Evolutionary conservation across 2,888 invertebrate genomes (phyloP).

Genomic region (Pyrgus malvae): DNA sequence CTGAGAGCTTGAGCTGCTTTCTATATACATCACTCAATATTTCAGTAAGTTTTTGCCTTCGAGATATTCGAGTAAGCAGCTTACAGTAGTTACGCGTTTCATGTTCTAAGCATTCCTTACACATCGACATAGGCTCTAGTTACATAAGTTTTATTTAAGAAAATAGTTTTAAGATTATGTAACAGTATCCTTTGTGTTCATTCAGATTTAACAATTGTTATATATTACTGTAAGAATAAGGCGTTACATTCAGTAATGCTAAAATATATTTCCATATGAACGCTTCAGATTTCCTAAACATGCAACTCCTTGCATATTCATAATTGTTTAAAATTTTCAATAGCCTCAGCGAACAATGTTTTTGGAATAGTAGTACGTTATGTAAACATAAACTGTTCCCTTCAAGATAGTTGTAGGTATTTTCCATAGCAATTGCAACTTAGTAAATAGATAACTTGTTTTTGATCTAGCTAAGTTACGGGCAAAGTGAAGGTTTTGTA

Average conservation of each 20-base stretch:
- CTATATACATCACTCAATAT: not conserved
- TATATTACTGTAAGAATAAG: too few species aligned
- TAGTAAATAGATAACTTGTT: too few species aligned
- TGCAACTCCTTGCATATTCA: slow-evolving; percentile 17
- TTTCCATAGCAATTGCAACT: too few species aligned
- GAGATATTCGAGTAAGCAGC: slow-evolving; percentile 4
- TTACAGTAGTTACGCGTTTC: slow-evolving; percentile 5
- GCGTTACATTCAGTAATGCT: too few species aligned
- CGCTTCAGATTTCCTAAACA: slow-evolving; percentile 16
- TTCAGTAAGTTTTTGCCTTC: not conserved
- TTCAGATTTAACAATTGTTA: not conserved
- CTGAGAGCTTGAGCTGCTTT: slow-evolving; percentile 25
- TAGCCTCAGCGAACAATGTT: slow-evolving; percentile 12
- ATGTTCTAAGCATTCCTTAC: not conserved
- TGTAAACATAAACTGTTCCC: too few species aligned
- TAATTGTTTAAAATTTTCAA: slow-evolving; percentile 15
- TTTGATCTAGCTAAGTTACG: too few species aligned
- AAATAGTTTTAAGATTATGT: not conserved
- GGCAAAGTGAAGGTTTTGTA: too few species aligned
- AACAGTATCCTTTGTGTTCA: not conserved
- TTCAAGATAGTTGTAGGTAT: too few species aligned
- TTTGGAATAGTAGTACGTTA: slow-evolving; percentile 11
- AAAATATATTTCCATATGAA: slow-evolving; percentile 9
- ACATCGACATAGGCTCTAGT: not conserved
- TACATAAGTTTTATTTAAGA: not conserved